phyloP scores from a whole-genome alignment of 2,113 vertebrate species.

The Empidonax traillii region DNA sequence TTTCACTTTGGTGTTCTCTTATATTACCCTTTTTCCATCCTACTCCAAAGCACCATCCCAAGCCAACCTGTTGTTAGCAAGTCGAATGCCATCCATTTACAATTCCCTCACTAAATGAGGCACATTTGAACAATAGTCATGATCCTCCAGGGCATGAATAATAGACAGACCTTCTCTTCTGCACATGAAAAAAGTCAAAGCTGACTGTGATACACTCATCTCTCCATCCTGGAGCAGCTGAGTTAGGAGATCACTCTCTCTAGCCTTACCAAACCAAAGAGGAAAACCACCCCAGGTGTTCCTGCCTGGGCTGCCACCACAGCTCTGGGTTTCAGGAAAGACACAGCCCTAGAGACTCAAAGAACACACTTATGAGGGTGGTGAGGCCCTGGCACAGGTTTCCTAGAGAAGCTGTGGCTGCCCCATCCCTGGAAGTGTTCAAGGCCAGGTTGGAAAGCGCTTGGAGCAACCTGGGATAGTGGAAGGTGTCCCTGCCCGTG shows the following conservation, averaged over 20 bases:
- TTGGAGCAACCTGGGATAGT: background rate
- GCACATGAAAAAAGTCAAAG: background rate
- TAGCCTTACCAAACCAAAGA: background rate
- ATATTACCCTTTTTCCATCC: background rate
- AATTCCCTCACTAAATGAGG: background rate
- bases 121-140: rapidly evolving
- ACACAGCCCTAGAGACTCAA: background rate
- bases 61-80: background rate
- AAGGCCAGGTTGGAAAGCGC: background rate
- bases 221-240: background rate
- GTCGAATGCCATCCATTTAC: background rate
- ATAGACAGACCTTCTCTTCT: background rate
- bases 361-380: background rate
- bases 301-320: background rate
- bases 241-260: background rate
- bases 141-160: background rate
- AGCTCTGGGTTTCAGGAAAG: background rate
- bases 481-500: background rate
- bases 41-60: background rate
- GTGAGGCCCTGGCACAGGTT: background rate
- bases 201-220: background rate
- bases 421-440: background rate
- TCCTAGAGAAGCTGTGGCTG: background rate
- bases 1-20: background rate
- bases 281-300: background rate